Base-by-base conservation (phyloP, 2,888 invertebrate species). In the Xestoiulus laeticollis region DNA sequence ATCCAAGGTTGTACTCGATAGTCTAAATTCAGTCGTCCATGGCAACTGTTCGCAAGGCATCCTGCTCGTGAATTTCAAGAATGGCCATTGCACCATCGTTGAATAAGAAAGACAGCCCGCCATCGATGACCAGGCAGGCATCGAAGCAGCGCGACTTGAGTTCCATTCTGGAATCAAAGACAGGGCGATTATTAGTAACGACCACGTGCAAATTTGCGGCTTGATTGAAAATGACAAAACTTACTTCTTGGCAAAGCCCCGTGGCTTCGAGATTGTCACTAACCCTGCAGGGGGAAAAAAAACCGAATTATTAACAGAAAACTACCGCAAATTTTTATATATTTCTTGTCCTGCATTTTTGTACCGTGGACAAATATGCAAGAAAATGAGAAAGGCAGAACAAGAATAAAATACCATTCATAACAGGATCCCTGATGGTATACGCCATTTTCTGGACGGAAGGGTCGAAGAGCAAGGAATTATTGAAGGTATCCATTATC, bases 101-200 rank as follows among this genome's bases (percentile, higher is more conserved):
- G 92, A 99, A 99, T 0, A 95, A 95, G 91, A 97, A 97, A 0
- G 97, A 96, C 22, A 98, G 95, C 89, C 98, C 97, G 38, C 99
- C 99, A 92, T 99, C 99, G 32, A 99, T 95, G 0, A 99, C 99
- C 26, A 99, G 93, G 91, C 96, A 96, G 19, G 96, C 98, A 92
- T 98, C 97, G 90, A 95, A 95, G 93, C 99, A 99, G 89, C 96
- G 95, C 0, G 98, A 99, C 91, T 95, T 95, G 38, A 99, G 94
- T 86, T 94, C 94, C 87, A 98, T 94, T 86, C 94, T 94, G 90
- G 30, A 14, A 26, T 33, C 16, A 22, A 22, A 30, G 16, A 87
- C 33, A n/a, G 33, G 59, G 59, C 6, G n/a, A 22, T 84, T 44
- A 33, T 0, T 1, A 5, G 8, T 38, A 8, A 8, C 5, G 48